Base-by-base conservation (phyloP, 2,888 invertebrate genomes). In the Serrognathus titanus region DNA sequence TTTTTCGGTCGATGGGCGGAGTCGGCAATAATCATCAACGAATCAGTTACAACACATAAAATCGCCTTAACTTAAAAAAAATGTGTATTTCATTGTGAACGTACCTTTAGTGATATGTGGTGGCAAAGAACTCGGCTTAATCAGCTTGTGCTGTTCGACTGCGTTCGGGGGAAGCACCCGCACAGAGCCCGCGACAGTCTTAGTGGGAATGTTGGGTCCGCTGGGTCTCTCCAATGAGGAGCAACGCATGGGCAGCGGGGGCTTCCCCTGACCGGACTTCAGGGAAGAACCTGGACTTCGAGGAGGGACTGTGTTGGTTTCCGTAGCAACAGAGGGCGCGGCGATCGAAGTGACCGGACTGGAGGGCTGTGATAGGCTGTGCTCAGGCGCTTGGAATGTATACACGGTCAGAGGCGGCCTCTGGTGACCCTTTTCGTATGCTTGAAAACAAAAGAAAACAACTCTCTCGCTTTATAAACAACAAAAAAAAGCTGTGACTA, bases 391-490 rank as follows among this genome's bases (percentile, higher is more conserved):
- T 80, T 91, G 88, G 82, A 92, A 92, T 68, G 95, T 93, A 76
- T 93, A 92, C 36, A 89, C 91, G 61, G 91, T 90, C 36, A 96
- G 81, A 1, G 94, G 89, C 11, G 95, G 88, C 58, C 96, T 84
- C 62, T 88, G 86, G 79, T 92, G 92, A 1, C 87, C 88, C 69
- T 90, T 88, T 77, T 93, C 93, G 73, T 94, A 94, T 7, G 89
- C 93, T 88, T 73, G 12, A 75, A 54, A 13, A 51, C 11, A 72
- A 48, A 50, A 16, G 3, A 16, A 16, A 16, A 2, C 1, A 31
- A 31, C 6, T 1, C 1, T 31, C 6, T 5, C 4, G 24, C 6
- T 31, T 31, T 31, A 31, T 7, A 31, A 3, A 6, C 4, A 31
- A 4, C 4, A 31, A 31, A 16, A 16, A 16, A 16, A 2, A 16